Percentiles rank a stretch among this genome's conserved stretches.
phyloP scores from a whole-genome alignment of 2,888 invertebrate species.

The Hirudinaria manillensis region DNA sequence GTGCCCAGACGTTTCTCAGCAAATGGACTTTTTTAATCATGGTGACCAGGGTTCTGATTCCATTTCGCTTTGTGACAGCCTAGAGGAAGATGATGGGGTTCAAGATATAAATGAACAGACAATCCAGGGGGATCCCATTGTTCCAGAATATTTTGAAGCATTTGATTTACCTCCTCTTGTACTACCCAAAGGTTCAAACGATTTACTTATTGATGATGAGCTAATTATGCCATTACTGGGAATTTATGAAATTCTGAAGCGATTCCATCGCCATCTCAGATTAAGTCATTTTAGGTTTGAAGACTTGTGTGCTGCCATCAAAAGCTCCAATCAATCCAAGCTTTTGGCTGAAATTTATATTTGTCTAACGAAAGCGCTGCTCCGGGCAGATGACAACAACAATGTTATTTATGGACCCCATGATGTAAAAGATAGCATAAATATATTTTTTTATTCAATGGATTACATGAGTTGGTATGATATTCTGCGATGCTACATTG shows the following conservation, averaged over 20 bases:
- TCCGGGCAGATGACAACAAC: constrained; percentile 52
- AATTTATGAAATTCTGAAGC: constrained; percentile 86
- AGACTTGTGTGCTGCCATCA: constrained; percentile 88
- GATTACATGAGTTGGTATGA: constrained; percentile 96
- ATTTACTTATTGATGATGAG: constrained; percentile 4
- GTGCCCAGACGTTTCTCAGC: constrained; percentile 1
- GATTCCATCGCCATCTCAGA: constrained; percentile 77
- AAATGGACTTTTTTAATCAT: constrained; percentile 24
- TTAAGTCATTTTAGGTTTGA: constrained; percentile 89
- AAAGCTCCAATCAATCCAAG: constrained; percentile 84
- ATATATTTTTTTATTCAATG: constrained; percentile 82
- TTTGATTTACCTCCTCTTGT: constrained; percentile 9
- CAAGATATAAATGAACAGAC: constrained; percentile 5
- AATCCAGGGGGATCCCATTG: neutral
- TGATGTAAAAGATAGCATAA: constrained; percentile 94
- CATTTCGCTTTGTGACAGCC: neutral
- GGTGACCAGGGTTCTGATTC: constrained; percentile 4
- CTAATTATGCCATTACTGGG: constrained; percentile 32
- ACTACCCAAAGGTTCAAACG: constrained; percentile 16
- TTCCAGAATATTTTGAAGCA: constrained; percentile 17
- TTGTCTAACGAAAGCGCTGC: constrained; percentile 75
- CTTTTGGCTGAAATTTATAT: constrained; percentile 88
- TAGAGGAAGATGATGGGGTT: constrained; percentile 9
- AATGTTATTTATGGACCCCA: constrained; percentile 84
- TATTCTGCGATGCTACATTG: constrained; percentile 78